phyloP scores from a whole-genome alignment of 2,888 invertebrate species.

The Agrochola lychnidis region DNA sequence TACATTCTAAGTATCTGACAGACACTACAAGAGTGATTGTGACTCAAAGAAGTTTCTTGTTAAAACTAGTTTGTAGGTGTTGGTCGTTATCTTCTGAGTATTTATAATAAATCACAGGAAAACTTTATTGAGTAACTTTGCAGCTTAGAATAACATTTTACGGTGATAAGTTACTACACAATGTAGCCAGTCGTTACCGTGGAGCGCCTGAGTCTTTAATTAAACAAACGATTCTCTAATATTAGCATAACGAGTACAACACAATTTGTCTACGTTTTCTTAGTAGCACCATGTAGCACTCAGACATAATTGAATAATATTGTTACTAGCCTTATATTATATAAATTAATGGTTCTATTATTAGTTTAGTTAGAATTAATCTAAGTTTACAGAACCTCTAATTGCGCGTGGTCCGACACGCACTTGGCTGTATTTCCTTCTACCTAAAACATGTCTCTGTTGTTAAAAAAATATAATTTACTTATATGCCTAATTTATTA shows the following conservation, averaged over 20 bases:
- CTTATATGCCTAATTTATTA: too few species aligned
- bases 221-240: constrained; percentile 40
- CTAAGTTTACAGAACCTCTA: background rate
- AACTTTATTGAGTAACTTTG: constrained; percentile 18
- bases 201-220: constrained; percentile 30
- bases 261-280: constrained; percentile 51
- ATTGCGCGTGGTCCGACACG: background rate
- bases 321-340: constrained; percentile 12
- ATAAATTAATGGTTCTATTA: constrained; percentile 11
- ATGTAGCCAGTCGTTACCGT: background rate
- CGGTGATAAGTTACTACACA: constrained; percentile 17
- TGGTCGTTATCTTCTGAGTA: constrained; percentile 9
- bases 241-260: constrained; percentile 53
- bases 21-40: background rate
- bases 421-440: background rate
- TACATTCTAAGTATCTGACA: background rate
- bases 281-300: constrained; percentile 16
- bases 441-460: too few species aligned
- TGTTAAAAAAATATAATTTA: too few species aligned
- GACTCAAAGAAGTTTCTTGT: constrained; percentile 7
- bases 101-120: constrained; percentile 7
- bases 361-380: background rate
- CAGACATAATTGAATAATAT: constrained; percentile 15
- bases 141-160: background rate
- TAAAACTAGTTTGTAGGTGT: constrained; percentile 21